Base-by-base conservation (phyloP, 2,888 invertebrate species). In the Sialis lutaria region DNA sequence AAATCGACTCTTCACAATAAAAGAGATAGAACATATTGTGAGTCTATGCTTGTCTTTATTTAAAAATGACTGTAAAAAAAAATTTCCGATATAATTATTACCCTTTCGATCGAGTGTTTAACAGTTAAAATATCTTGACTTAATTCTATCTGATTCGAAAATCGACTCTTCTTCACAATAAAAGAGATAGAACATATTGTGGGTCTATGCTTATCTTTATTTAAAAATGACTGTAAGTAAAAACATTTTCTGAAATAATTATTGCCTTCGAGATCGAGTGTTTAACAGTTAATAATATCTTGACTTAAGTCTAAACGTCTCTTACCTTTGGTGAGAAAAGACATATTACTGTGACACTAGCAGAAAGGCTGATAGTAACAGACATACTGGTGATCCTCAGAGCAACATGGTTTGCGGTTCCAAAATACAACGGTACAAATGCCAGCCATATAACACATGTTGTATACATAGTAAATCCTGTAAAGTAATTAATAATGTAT, bases 381-480 rank as follows among this genome's bases (percentile, higher is more conserved):
- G 91, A 90, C 87, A 95, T 90, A 64, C 91, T 91, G 55, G 90
- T 92, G 62, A 93, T 87, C 50, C 95, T 75, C 50, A 95, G 72
- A 8, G 89, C 86, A 52, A 92, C 89, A 67, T 92, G 90, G 60
- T 83, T 88, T 50, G 86, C 91, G 2, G 93, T 95, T 52, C 93
- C 93, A 64, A 96, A 95, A 69, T 96, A 96, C 44, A 97, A 75
- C 6, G 96, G 93, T 48, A 97, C 90, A 67, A 97, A 97, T 13
- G 97, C 97, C 53, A 93, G 70, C 97, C 97, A 97, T 61, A 96
- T 93, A 52, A 95, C 88, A 64, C 93, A 92, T 32, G 95, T 96
- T 40, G 95, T 95, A 69, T 93, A 98, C 97, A 98, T 97, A 30
- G 96, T 95, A 68, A 98, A 97, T 49, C 88, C 87, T 87, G 67